Percentiles rank a stretch among this genome's conserved stretches.
Conservation (phyloP, 2,888 invertebrate species). For the Lepidocyrtoides sp. region DNA sequence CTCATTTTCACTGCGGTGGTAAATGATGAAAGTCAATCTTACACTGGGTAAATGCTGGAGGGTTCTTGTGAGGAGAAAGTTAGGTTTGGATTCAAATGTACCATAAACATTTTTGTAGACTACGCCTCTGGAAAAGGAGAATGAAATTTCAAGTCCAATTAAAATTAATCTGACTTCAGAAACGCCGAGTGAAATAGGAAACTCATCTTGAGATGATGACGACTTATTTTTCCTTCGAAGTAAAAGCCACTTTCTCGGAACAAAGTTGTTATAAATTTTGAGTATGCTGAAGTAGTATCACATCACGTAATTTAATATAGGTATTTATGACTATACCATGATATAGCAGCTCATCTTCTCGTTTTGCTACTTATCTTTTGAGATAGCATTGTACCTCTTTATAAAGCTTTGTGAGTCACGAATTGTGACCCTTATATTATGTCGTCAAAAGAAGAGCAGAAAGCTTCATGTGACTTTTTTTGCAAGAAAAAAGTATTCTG, state of each 20-base stretch:
- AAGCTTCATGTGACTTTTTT: constrained; percentile 4
- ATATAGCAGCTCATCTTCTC: not conserved
- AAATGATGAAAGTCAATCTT: too few species aligned
- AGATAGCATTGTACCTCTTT: not conserved
- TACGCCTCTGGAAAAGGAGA: constrained; percentile 9
- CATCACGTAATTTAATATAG: not conserved
- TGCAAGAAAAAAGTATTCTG: too few species aligned
- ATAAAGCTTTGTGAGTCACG: not conserved
- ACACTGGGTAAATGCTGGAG: not conserved
- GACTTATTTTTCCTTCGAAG: not conserved
- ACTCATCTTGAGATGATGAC: constrained; percentile 20
- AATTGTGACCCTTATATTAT: too few species aligned
- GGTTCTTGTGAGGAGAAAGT: not conserved
- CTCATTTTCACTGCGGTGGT: too few species aligned
- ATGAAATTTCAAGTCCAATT: constrained; percentile 57
- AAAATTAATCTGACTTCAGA: constrained; percentile 63
- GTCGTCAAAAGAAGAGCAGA: not conserved
- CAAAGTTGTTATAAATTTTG: not conserved
- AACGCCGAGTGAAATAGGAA: constrained; percentile 48
- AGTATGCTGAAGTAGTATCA: too few species aligned
- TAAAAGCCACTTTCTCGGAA: not conserved
- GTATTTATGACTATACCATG: not conserved
- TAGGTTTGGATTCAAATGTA: not conserved
- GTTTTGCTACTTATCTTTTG: not conserved
- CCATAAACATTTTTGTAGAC: not conserved